Conservation (phyloP, 2,888 invertebrate genomes). For the Altica lythri region DNA sequence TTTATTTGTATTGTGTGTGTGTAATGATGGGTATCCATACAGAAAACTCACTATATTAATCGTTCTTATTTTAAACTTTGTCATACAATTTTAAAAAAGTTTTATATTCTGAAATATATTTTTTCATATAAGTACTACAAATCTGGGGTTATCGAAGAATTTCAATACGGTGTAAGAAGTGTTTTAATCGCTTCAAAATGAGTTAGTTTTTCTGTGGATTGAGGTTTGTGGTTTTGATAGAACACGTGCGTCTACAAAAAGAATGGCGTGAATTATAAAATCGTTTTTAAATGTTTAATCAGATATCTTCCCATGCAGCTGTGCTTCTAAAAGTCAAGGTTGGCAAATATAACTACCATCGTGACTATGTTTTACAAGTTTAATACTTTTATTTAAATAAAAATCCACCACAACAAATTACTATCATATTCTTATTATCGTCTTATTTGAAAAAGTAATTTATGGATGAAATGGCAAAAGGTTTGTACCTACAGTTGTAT, state of each 20-base stretch:
- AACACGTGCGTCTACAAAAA: conserved; percentile 20
- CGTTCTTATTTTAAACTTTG: too few species aligned
- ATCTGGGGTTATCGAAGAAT: too few species aligned
- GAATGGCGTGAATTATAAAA: conserved; percentile 17
- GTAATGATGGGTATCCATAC: too few species aligned
- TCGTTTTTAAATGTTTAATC: conserved; percentile 20
- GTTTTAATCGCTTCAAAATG: conserved; percentile 15
- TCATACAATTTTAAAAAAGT: too few species aligned
- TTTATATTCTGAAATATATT: too few species aligned
- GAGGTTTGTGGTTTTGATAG: conserved; percentile 16
- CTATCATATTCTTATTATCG: too few species aligned
- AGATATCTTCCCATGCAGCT: conserved; percentile 28
- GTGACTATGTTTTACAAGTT: conserved; percentile 16
- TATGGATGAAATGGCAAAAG: too few species aligned
- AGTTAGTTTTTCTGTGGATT: conserved; percentile 12
- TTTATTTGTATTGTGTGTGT: too few species aligned
- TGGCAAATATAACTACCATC: conserved; percentile 13
- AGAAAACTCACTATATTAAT: too few species aligned
- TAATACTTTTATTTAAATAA: not conserved
- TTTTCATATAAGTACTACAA: too few species aligned
- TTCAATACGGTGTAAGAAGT: not conserved
- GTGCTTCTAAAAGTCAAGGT: conserved; percentile 32
- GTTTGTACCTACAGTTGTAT: too few species aligned
- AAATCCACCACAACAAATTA: not conserved
- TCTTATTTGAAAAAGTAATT: too few species aligned